Evolutionary conservation across 1,140 invertebrate species (phyloP).

Genomic region (Drosophila mojavensis): DNA sequence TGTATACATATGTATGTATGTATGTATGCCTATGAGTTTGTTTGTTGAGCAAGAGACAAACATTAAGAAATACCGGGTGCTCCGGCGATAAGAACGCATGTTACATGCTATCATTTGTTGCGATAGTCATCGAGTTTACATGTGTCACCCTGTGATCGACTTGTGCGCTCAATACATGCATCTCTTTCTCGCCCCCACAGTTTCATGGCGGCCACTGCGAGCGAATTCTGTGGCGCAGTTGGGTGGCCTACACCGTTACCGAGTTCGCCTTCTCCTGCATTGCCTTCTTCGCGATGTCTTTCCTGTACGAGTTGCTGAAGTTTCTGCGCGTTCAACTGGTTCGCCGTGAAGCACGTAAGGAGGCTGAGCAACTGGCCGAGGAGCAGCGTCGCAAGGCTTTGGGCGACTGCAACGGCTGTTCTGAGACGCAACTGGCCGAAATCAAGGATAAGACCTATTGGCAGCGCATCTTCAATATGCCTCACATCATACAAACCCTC

Average conservation of each 20-base stretch:
- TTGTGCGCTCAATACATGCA: background rate
- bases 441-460: constrained; percentile 53
- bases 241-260: constrained; percentile 84
- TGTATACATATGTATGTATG: background rate
- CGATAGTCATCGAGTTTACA: background rate
- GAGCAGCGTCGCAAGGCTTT: constrained; percentile 49
- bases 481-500: constrained; percentile 92
- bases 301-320: constrained; percentile 76
- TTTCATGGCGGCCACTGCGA: constrained; percentile 92
- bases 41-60: constrained; percentile 33
- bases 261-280: constrained; percentile 73
- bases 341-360: constrained; percentile 48
- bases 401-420: constrained; percentile 45
- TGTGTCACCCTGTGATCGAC: constrained; percentile 8
- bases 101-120: background rate
- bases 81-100: constrained; percentile 2
- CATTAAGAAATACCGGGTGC: constrained; percentile 53
- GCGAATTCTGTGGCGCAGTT: constrained; percentile 91
- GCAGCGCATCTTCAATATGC: constrained; percentile 53
- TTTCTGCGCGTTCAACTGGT: constrained; percentile 65
- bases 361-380: constrained; percentile 50
- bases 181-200: constrained; percentile 76
- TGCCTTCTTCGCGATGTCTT: constrained; percentile 64
- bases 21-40: constrained; percentile 21
- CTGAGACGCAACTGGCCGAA: constrained; percentile 55